A percentile compares a stretch with the other conserved stretches of the same genome.
These are phyloP conservation scores for Crocallis elinguaria DNA, from an alignment of 2,888 invertebrate genomes.

Conservation along the genomic window DNA sequence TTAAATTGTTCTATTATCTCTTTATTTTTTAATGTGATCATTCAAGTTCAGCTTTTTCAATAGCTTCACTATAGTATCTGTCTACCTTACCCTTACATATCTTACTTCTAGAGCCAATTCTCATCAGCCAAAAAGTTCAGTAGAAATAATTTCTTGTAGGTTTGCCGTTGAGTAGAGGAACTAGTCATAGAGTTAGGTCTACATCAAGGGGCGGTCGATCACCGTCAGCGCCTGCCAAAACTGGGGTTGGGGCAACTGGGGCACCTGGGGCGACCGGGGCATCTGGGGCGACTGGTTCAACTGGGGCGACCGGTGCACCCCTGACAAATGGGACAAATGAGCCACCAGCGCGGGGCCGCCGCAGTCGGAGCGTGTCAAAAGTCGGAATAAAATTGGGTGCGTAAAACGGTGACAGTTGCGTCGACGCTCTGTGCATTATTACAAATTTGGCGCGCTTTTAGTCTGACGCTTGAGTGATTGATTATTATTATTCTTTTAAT, in stretches of 20 bases:
- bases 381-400: slow-evolving; percentile 85
- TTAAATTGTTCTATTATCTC: background rate
- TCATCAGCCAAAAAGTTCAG: slow-evolving; percentile 58
- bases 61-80: background rate
- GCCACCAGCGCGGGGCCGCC: slow-evolving; percentile 65
- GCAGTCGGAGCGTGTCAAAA: slow-evolving; percentile 81
- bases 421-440: slow-evolving; percentile 74
- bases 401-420: slow-evolving; percentile 78
- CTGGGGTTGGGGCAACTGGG: slow-evolving; percentile 48
- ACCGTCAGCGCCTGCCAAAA: slow-evolving; percentile 75
- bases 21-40: background rate
- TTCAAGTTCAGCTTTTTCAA: background rate
- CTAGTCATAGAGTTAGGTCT: slow-evolving; percentile 85
- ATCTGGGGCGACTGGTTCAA: slow-evolving; percentile 40
- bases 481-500: too few species aligned
- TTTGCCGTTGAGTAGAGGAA: slow-evolving; percentile 87
- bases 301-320: slow-evolving; percentile 44
- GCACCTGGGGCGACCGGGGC: slow-evolving; percentile 32
- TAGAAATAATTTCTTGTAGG: slow-evolving; percentile 81
- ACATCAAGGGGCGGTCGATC: slow-evolving; percentile 78
- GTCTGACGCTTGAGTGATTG: slow-evolving; percentile 47
- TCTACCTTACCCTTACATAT: background rate
- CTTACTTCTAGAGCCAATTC: slow-evolving; percentile 54
- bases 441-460: slow-evolving; percentile 44
- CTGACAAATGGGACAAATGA: slow-evolving; percentile 51